Conservation (phyloP, 2,888 invertebrate genomes). For the Agrotis clavis region DNA sequence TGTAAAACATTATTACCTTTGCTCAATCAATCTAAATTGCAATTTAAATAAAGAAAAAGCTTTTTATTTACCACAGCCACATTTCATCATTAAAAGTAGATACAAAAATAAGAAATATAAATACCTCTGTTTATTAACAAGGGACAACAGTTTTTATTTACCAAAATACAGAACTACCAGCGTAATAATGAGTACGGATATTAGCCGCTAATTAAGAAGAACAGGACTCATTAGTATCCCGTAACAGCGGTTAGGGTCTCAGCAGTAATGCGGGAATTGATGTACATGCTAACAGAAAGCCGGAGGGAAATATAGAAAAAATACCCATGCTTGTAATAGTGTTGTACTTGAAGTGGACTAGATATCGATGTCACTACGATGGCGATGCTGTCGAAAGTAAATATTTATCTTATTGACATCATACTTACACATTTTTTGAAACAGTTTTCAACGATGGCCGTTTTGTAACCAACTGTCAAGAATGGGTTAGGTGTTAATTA, state of each 20-base stretch:
- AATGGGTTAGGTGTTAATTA: no score
- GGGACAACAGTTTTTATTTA: not conserved
- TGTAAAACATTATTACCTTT: no score
- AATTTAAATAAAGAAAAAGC: no score
- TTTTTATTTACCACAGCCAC: no score
- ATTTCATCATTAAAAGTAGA: not conserved
- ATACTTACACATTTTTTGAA: no score
- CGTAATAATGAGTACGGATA: slow-evolving; percentile 19
- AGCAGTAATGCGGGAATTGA: slow-evolving; percentile 71
- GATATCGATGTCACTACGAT: slow-evolving; percentile 33
- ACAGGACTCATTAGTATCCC: slow-evolving; percentile 54
- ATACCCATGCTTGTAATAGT: slow-evolving; percentile 63
- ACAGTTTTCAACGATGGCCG: no score
- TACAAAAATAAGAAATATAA: not conserved
- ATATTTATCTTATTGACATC: no score
- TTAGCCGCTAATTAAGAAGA: slow-evolving; percentile 54
- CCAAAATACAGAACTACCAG: slow-evolving; percentile 10
- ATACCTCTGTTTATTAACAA: not conserved
- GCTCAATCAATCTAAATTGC: no score
- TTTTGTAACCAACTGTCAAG: no score
- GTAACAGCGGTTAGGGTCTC: slow-evolving; percentile 43
- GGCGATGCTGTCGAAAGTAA: not conserved
- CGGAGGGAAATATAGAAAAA: slow-evolving; percentile 74
- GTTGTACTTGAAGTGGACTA: slow-evolving; percentile 30
- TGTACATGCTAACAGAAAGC: slow-evolving; percentile 69